Percentiles rank a stretch among this genome's conserved stretches.
Evolutionary conservation across 2,888 invertebrate genomes (phyloP).

Genomic region (Nomada lathburiana): DNA sequence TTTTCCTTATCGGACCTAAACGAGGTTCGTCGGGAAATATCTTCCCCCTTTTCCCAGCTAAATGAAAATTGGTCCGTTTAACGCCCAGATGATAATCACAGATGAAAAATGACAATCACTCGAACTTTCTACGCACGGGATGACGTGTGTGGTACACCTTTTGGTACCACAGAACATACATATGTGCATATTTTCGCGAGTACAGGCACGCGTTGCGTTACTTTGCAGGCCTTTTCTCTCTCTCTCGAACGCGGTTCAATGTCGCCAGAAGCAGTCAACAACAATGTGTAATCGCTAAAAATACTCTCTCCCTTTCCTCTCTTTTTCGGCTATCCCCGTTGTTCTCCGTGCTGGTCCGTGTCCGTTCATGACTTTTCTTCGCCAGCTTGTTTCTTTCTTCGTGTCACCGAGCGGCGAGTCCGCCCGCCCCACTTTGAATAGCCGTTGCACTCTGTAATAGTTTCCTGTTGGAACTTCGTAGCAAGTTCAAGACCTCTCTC

Average conservation of each 20-base stretch:
- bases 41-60: too few species aligned
- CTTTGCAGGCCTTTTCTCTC: slow-evolving; percentile 41
- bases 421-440: slow-evolving; percentile 35
- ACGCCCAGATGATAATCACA: too few species aligned
- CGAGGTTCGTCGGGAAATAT: too few species aligned
- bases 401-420: slow-evolving; percentile 38
- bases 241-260: slow-evolving; percentile 73
- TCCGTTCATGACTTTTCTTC: slow-evolving; percentile 70
- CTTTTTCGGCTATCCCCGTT: slow-evolving; percentile 49
- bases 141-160: not conserved
- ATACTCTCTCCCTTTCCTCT: slow-evolving; percentile 77
- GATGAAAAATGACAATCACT: too few species aligned
- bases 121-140: too few species aligned
- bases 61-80: too few species aligned
- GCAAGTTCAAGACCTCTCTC: slow-evolving; percentile 7
- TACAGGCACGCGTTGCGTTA: slow-evolving; percentile 33
- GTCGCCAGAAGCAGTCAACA: slow-evolving; percentile 80
- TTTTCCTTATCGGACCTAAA: too few species aligned
- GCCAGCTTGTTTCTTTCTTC: slow-evolving; percentile 54
- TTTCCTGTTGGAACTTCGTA: slow-evolving; percentile 7
- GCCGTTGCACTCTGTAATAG: slow-evolving; percentile 5
- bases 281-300: slow-evolving; percentile 84
- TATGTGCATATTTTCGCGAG: slow-evolving; percentile 20
- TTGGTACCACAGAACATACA: not conserved
- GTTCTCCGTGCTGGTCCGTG: slow-evolving; percentile 45